A percentile compares a stretch with the other conserved stretches of the same genome.
These are phyloP conservation scores for Zophobas atratus DNA, from an alignment of 1,140 invertebrate species.

Conservation along the genomic window DNA sequence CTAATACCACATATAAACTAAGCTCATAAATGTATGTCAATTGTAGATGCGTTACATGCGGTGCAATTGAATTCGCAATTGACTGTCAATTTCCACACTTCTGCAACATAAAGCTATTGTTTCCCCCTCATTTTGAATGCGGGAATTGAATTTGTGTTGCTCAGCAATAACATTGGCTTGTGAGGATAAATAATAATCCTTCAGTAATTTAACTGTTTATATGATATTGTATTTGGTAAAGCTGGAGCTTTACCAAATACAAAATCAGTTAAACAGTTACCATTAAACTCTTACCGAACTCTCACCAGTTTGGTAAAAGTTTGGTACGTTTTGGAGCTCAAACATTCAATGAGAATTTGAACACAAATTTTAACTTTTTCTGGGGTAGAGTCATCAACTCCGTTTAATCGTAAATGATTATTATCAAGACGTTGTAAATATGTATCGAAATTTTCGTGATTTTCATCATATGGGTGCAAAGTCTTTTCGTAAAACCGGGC, in stretches of 20 bases:
- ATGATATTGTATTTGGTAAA: conserved; percentile 39
- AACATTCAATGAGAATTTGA: background rate
- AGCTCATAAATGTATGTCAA: conserved; percentile 59
- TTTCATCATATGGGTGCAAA: conserved; percentile 19
- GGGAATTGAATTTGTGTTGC: conserved; percentile 60
- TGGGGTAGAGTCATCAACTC: background rate
- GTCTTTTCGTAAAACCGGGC: too few species aligned
- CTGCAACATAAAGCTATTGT: conserved; percentile 55
- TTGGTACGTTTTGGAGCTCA: conserved; percentile 20
- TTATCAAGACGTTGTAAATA: conserved; percentile 14
- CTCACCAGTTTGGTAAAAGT: conserved; percentile 10
- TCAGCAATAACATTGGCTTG: conserved; percentile 49
- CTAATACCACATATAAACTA: conserved; percentile 62
- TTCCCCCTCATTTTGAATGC: conserved; percentile 56
- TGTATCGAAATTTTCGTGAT: conserved; percentile 12
- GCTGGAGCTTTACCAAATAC: background rate
- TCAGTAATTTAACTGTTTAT: conserved; percentile 56
- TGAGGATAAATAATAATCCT: background rate
- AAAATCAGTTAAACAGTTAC: too few species aligned
- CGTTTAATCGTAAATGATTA: background rate
- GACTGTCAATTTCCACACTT: conserved; percentile 50
- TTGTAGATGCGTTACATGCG: conserved; percentile 49
- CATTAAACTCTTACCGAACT: too few species aligned
- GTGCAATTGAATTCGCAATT: conserved; percentile 48
- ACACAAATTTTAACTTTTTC: too few species aligned